Conservation (phyloP, 2,113 vertebrate genomes). For the Turnix velox region DNA sequence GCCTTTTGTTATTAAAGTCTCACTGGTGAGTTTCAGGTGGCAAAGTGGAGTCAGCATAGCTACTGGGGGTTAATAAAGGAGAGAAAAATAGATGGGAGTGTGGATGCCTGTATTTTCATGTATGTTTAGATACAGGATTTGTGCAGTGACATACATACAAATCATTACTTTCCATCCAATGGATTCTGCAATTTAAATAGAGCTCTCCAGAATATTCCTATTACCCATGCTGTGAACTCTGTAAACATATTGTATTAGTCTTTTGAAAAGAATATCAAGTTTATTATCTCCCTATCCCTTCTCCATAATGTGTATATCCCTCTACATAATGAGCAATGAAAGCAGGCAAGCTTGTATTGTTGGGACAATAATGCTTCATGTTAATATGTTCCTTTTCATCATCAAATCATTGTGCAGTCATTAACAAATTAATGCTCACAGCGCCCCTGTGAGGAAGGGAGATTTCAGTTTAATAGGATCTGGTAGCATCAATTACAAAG, state of each 20-base stretch:
- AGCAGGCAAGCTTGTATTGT: slow-evolving; percentile 5
- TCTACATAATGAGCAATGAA: slow-evolving; percentile 35
- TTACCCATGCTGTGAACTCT: neutral
- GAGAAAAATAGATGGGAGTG: neutral
- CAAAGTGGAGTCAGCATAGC: neutral
- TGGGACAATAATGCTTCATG: slow-evolving; percentile 1
- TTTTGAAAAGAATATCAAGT: slow-evolving; percentile 27
- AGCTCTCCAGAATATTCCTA: neutral
- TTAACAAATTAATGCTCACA: slow-evolving; percentile 51
- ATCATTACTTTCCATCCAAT: neutral
- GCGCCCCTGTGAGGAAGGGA: slow-evolving; percentile 57
- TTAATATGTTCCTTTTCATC: slow-evolving; percentile 19
- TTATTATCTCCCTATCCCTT: slow-evolving; percentile 39
- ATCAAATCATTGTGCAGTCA: slow-evolving; percentile 14
- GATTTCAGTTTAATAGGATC: neutral
- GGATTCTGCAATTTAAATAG: neutral
- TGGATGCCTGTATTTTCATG: neutral
- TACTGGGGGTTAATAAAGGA: neutral
- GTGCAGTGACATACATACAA: neutral
- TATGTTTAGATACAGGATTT: neutral
- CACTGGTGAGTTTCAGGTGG: neutral
- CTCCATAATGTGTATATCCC: neutral
- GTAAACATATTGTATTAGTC: neutral
- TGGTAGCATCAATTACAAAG: neutral
- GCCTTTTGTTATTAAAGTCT: neutral